phyloP scores from a whole-genome alignment of 2,113 vertebrate genomes.

The Pseudopipra pipra region DNA sequence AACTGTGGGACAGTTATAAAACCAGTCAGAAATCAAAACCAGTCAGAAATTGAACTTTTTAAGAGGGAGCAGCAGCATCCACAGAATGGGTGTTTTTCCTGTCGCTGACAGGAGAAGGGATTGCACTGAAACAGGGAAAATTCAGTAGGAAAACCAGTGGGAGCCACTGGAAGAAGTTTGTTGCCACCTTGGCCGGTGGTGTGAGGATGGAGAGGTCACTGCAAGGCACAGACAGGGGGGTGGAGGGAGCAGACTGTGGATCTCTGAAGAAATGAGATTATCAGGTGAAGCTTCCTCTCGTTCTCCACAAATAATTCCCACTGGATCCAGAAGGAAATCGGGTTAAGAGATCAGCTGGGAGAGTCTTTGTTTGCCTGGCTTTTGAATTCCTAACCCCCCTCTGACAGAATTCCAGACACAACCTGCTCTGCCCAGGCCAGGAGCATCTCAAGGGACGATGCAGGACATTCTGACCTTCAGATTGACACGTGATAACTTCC shows the following conservation, averaged over 20 bases:
- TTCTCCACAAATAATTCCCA: background rate
- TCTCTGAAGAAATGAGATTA: background rate
- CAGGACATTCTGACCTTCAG: background rate
- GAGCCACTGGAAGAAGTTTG: background rate
- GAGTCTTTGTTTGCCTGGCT: background rate
- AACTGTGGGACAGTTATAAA: background rate
- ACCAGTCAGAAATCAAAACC: too few relatives aligned
- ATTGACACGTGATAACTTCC: background rate
- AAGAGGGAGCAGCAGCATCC: background rate
- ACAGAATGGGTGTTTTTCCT: background rate
- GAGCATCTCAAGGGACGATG: rapidly evolving
- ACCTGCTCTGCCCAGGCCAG: background rate
- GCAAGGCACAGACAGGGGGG: background rate
- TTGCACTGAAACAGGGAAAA: background rate
- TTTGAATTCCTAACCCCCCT: background rate
- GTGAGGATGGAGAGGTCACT: background rate
- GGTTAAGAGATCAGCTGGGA: background rate
- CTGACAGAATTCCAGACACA: background rate
- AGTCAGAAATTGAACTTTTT: background rate
- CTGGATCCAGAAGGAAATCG: rapidly evolving
- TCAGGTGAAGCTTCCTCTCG: background rate
- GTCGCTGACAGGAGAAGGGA: background rate
- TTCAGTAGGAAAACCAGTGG: rapidly evolving
- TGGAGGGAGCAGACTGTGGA: background rate
- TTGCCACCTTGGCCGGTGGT: too few relatives aligned